phyloP scores from a whole-genome alignment of 2,113 vertebrate species.

The Psephotus haematonotus region DNA sequence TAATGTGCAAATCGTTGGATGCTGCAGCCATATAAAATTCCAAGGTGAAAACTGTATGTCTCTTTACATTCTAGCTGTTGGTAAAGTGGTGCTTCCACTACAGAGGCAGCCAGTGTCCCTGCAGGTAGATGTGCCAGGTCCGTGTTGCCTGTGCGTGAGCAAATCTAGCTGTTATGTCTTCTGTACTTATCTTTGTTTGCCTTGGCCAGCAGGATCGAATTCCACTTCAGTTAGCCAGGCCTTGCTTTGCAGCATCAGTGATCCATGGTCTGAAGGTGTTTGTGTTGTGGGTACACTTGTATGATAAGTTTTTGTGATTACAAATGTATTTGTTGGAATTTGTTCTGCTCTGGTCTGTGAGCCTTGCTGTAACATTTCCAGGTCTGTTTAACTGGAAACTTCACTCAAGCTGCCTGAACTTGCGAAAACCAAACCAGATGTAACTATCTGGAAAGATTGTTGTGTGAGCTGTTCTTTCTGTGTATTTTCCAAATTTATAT shows the following conservation, averaged over 20 bases:
- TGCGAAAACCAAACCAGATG: not conserved
- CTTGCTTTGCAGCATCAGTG: not conserved
- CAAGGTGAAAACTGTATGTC: not conserved
- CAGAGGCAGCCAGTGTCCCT: not conserved
- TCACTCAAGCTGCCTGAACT: not conserved
- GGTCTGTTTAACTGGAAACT: not conserved
- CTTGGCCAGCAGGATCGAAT: accelerated
- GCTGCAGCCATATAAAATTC: not conserved
- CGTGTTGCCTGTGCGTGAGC: accelerated
- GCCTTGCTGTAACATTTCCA: not conserved
- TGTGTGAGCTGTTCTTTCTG: not conserved
- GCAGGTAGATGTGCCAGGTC: not conserved
- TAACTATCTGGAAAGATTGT: not conserved
- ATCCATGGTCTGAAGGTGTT: not conserved
- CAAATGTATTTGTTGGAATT: not conserved
- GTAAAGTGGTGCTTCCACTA: not conserved
- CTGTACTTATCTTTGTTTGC: not conserved
- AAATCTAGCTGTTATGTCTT: not conserved
- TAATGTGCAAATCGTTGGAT: not conserved
- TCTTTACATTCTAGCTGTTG: accelerated
- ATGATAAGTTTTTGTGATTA: not conserved
- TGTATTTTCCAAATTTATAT: not conserved
- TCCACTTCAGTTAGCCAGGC: not conserved
- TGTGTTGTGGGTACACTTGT: not conserved
- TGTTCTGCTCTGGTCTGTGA: not conserved